Evolutionary conservation across 92 coral and sea anemone species (phyloP), one percentile per base, ranked within the genome.

Genomic region (Metridium senile): DNA sequence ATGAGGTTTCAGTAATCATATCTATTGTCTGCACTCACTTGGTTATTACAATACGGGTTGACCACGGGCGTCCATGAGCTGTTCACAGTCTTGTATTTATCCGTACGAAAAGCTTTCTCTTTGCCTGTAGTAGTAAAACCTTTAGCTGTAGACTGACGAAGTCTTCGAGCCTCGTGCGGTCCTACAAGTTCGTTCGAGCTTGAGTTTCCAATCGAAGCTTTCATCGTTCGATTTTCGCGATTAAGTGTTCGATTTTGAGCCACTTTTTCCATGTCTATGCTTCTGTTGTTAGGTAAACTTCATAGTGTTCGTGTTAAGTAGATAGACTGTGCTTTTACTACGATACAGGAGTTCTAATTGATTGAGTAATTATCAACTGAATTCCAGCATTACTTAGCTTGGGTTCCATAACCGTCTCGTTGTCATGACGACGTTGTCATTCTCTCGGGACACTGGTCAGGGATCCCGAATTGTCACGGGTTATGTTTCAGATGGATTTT

Each of bases 61-160:
- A 81, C 39, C 11, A 84, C 83, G 17, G 87, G 90, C 22, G 91
- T 82, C 88, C 88, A 78, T 35, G 91, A 73, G 69, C 91, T 90
- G 68, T 86, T 79, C n/a, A 75, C 65, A 16, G 91, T 83, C 28
- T 78, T 81, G 76, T 82, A 85, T 77, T 79, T 89, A 51, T 89
- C 87, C 27, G 87, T 89, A 29, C 74, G 85, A 56, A 82, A 85
- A 62, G 91, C 79, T 47, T 63, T 75, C 31, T 77, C 82, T 51
- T 53, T 77, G 10, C 71, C 64, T 9, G 51, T 11, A 0, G 51
- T 11, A 0, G 82, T 28, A n/a, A 65, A 77, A 16, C 74, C 74
- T 25, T 77, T 77, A 17, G 68, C 51, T 4, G 74, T 51, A 11
- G 82, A 74, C 9, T 16, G 35, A 29, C 59, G 53, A 51, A 66